phyloP scores from a whole-genome alignment of 2,797 vertebrate genomes.

The Hemitrygon akajei region DNA sequence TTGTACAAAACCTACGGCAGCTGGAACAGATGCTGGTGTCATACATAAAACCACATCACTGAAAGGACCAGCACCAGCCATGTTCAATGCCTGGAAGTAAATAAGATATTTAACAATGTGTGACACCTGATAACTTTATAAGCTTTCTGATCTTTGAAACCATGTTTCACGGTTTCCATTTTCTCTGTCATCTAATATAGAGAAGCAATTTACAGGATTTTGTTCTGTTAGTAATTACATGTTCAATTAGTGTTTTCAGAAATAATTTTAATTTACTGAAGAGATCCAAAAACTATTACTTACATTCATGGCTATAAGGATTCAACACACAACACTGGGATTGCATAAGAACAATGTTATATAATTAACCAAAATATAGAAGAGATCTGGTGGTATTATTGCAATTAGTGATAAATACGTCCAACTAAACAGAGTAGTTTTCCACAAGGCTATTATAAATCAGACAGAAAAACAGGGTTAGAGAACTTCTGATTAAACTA shows the following conservation, averaged over 20 bases:
- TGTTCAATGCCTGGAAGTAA: slow-evolving; percentile 70
- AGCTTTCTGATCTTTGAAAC: not conserved
- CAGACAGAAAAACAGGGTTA: not conserved
- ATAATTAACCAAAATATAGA: not conserved
- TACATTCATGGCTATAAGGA: not conserved
- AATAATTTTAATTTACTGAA: not conserved
- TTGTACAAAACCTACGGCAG: slow-evolving; percentile 74
- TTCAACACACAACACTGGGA: not conserved
- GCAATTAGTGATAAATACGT: not conserved
- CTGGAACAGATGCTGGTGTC: slow-evolving; percentile 88
- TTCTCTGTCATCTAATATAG: not conserved
- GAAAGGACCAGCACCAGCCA: slow-evolving; percentile 80
- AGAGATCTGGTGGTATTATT: not conserved
- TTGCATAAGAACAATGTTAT: not conserved
- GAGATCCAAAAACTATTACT: not conserved
- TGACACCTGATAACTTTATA: not conserved
- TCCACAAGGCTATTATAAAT: not conserved
- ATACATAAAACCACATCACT: slow-evolving; percentile 79
- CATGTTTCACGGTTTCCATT: not conserved
- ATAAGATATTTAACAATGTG: not conserved
- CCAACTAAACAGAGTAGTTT: not conserved
- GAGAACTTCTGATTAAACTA: not conserved
- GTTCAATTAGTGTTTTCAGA: not conserved
- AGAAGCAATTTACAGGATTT: not conserved
- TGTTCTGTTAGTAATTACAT: not conserved